A percentile compares a stretch with the other conserved stretches of the same genome.
Conservation (phyloP, 2,113 vertebrate genomes). For the Falco punctatus region DNA sequence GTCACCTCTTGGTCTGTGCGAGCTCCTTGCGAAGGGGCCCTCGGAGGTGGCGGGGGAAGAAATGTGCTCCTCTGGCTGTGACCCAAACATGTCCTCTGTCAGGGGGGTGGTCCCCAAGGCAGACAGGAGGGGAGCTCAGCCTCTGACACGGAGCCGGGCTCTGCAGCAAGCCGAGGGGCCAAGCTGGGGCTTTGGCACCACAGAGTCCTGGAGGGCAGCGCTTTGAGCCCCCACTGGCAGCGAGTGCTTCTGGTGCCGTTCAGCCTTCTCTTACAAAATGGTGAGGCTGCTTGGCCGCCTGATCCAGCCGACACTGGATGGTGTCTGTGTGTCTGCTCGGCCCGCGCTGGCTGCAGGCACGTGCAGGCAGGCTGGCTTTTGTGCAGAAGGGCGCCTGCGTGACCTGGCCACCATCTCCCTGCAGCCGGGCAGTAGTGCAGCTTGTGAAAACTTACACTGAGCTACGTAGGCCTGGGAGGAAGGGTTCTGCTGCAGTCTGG, state of each 20-base stretch:
- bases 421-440: background rate
- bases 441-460: rapidly evolving
- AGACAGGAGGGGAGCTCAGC: background rate
- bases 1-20: background rate
- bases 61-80: background rate
- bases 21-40: too few species aligned
- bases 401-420: background rate
- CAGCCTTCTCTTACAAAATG: rapidly evolving
- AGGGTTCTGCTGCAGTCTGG: background rate
- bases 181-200: background rate
- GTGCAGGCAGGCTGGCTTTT: background rate
- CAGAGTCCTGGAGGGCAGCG: rapidly evolving
- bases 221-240: rapidly evolving
- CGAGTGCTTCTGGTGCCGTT: background rate
- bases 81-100: rapidly evolving
- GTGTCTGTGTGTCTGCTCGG: background rate
- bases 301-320: background rate
- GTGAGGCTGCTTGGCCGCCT: background rate
- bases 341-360: background rate
- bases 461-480: background rate
- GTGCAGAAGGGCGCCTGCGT: rapidly evolving
- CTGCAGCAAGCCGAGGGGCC: rapidly evolving
- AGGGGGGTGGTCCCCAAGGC: background rate
- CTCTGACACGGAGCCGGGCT: rapidly evolving
- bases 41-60: background rate